Base-by-base conservation (phyloP, 2,797 vertebrate genomes). In the Discoglossus pictus region DNA sequence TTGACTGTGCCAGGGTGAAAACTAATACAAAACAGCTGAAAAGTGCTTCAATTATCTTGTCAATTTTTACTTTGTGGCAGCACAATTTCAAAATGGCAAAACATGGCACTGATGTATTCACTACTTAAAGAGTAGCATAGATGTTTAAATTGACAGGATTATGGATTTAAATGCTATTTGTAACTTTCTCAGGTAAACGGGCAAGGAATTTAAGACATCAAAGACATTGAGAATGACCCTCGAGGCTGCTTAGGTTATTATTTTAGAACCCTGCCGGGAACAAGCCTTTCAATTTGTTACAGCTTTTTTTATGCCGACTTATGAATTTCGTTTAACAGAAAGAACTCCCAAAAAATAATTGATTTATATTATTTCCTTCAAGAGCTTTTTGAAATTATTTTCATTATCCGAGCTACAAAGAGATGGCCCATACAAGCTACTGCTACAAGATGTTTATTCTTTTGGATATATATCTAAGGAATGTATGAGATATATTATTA, bases 301-400 rank as follows among this genome's bases (percentile, higher is more conserved):
- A 50, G 52, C 59, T 69, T 44, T 61, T 31, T 36, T 39, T 38
- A 58, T 42, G 53, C 64, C 21, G 44, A 60, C 46, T 24, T 35
- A 50, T 40, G 48, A 53, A 48, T 62, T 31, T 40, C 25, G 44
- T 23, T 44, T 24, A 40, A 62, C 4, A 43, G 17, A 31, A 47
- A 36, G 16, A 15, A 13, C 34, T 39, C 15, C 24, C 27, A 25
- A 20, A 68, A 40, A 40, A 40, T 48, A 70, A 62, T 53, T 63
- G 58, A 52, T 44, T 31, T 54, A 44, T 20, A 11, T 50, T 42
- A 80, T 77, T 77, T 70, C 62, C 73, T 78, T 79, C 64, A 53
- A 65, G 43, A 12, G 59, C 35, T 54, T 27, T 60, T 23, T 62
- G 43, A 74, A 74, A 52, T 74, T 53, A 71, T 46, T 60, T 77